Conservation (phyloP, 2,888 invertebrate species). For the Zele albiditarsus region DNA sequence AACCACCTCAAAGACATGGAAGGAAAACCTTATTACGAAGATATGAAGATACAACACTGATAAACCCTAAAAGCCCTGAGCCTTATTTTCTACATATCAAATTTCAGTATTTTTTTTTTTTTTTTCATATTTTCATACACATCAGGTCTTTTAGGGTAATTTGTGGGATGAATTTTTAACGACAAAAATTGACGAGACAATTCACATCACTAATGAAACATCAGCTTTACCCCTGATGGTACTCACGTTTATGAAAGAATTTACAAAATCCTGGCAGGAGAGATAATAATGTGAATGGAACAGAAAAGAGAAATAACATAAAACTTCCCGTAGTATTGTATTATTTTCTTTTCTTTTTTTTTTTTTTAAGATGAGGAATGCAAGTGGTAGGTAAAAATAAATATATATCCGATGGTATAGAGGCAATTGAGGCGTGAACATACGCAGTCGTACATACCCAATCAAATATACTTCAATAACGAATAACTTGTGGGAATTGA, state of each 20-base stretch:
- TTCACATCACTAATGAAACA: constrained; percentile 46
- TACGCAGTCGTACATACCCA: not conserved
- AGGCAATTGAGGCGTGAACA: constrained; percentile 30
- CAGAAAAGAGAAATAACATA: constrained; percentile 65
- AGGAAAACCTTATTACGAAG: not conserved
- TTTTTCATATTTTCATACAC: not conserved
- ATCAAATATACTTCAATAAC: not conserved
- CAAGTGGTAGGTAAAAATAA: constrained; percentile 32
- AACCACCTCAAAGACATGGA: not conserved
- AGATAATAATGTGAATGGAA: constrained; percentile 65
- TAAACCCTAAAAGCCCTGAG: constrained; percentile 50
- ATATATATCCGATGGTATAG: constrained; percentile 20
- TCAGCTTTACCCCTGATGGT: constrained; percentile 57
- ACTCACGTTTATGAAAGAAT: constrained; percentile 76
- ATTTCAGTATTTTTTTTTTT: not conserved
- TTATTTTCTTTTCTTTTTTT: not conserved
- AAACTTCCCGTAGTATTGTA: constrained; percentile 51
- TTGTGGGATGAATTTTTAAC: constrained; percentile 26
- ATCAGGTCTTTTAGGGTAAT: constrained; percentile 50
- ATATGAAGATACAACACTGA: constrained; percentile 41
- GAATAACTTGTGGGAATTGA: not conserved
- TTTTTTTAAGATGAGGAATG: constrained; percentile 33
- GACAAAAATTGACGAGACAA: constrained; percentile 38
- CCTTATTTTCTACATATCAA: not conserved
- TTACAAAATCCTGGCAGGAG: constrained; percentile 73